Evolutionary conservation across 2,888 invertebrate species (phyloP).

Genomic region (Parnassius glacialis): DNA sequence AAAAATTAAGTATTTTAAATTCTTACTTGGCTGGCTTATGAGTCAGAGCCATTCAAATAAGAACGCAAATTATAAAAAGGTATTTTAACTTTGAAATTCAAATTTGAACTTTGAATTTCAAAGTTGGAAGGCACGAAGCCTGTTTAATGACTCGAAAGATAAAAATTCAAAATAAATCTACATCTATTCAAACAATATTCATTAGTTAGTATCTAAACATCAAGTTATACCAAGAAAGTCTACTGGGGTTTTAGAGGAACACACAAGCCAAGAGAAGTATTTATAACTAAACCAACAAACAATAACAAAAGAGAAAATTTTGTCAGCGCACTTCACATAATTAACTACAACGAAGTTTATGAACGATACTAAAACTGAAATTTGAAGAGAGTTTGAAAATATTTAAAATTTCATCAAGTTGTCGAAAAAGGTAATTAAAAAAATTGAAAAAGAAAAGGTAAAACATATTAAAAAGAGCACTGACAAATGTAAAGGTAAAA

Average conservation of each 20-base stretch:
- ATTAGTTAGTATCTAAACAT: slow-evolving; percentile 16
- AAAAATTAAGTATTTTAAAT: background rate
- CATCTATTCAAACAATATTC: slow-evolving; percentile 6
- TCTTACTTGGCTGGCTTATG: background rate
- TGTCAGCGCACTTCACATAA: no score
- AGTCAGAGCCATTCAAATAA: slow-evolving; percentile 3
- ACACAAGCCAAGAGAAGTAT: slow-evolving; percentile 9
- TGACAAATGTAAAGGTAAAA: slow-evolving; percentile 44
- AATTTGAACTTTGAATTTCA: no score
- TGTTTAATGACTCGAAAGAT: background rate
- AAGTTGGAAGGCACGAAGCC: no score
- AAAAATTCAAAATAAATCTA: slow-evolving; percentile 3
- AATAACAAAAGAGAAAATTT: background rate
- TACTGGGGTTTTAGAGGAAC: slow-evolving; percentile 8
- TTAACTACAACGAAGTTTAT: no score
- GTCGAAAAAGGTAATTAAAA: no score
- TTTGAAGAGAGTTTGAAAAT: no score
- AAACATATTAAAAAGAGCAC: slow-evolving; percentile 46
- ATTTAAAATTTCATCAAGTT: no score
- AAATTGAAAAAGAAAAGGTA: background rate
- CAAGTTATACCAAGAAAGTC: slow-evolving; percentile 6
- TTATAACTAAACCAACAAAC: slow-evolving; percentile 3
- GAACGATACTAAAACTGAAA: no score
- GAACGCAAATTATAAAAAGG: background rate
- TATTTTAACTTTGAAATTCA: background rate